A percentile compares a stretch with the other conserved stretches of the same genome.
These are phyloP conservation scores for Mimas tiliae DNA, from an alignment of 2,888 invertebrate species.

Conservation along the genomic window DNA sequence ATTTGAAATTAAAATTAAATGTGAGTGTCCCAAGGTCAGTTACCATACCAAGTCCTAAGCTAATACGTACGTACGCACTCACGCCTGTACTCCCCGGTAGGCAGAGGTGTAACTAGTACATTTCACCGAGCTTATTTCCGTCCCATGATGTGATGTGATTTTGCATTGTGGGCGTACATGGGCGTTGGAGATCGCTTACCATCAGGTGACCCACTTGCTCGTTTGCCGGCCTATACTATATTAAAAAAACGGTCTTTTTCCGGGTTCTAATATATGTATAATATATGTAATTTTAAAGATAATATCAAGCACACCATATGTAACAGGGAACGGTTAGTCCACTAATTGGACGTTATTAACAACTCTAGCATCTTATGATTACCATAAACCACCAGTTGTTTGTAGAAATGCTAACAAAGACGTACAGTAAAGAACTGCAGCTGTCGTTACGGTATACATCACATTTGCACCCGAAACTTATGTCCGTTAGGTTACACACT, in stretches of 20 bases:
- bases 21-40: too few relatives aligned
- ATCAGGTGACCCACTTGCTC: too few relatives aligned
- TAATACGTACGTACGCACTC: too few relatives aligned
- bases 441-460: constrained; percentile 5
- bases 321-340: neutral
- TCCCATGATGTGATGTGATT: too few relatives aligned
- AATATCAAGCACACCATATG: neutral
- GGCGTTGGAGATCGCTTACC: too few relatives aligned
- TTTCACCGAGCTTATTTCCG: too few relatives aligned
- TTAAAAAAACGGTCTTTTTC: neutral
- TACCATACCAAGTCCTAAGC: too few relatives aligned
- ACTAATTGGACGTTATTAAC: neutral
- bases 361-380: constrained; percentile 9
- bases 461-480: constrained; percentile 13
- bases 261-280: neutral
- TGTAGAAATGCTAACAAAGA: neutral
- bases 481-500: constrained; percentile 21
- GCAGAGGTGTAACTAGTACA: too few relatives aligned
- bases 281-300: neutral
- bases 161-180: too few relatives aligned
- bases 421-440: constrained; percentile 5
- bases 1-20: too few relatives aligned
- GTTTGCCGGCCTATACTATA: too few relatives aligned
- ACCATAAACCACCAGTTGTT: constrained; percentile 15
- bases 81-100: too few relatives aligned